These are phyloP conservation scores for Xenotilapia leptura DNA, from an alignment of 2,113 vertebrate species.

Conservation along the genomic window DNA sequence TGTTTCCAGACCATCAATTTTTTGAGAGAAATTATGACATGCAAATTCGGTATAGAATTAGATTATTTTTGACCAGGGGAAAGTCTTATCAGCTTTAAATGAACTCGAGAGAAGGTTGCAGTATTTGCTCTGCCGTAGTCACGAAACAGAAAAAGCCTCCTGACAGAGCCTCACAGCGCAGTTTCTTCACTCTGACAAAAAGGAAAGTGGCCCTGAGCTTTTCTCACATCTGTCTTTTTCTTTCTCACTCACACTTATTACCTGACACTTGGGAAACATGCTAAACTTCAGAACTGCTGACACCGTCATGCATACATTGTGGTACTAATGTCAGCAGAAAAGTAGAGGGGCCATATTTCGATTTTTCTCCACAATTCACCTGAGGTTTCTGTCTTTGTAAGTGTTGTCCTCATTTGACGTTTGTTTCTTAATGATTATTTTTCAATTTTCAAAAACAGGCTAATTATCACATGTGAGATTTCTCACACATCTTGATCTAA, in stretches of 20 bases:
- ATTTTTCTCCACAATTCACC: background rate
- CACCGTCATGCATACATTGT: background rate
- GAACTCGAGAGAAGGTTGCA: background rate
- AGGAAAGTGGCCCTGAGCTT: background rate
- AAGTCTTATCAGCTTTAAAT: background rate
- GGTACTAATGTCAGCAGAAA: constrained; percentile 1
- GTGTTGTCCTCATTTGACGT: background rate
- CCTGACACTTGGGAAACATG: background rate
- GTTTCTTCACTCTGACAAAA: background rate
- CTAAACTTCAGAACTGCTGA: background rate
- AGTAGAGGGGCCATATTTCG: background rate
- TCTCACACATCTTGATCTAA: background rate
- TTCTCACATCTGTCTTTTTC: background rate
- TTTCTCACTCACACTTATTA: background rate
- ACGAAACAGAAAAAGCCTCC: background rate
- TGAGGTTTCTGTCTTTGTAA: background rate
- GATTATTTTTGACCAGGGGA: background rate
- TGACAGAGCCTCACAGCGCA: background rate
- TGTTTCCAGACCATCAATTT: background rate
- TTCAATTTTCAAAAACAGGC: background rate
- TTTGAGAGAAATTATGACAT: background rate
- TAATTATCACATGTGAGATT: background rate
- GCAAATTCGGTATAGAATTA: background rate
- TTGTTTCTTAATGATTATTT: background rate
- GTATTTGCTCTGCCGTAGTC: background rate